Conservation (phyloP, 2,888 invertebrate genomes). For the Myopa tessellatipennis region DNA sequence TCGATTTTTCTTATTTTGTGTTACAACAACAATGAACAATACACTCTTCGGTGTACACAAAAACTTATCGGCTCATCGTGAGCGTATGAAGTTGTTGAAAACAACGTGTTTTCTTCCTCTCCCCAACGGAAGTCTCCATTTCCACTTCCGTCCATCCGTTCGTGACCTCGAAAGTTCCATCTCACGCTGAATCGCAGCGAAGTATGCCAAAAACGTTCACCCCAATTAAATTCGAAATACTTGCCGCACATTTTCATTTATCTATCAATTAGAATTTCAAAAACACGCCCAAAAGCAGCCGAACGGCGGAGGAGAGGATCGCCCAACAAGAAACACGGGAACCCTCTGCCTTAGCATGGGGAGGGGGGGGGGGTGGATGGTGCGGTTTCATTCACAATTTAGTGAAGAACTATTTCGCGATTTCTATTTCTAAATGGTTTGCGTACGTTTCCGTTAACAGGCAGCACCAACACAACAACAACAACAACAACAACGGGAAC, state of each 20-base stretch:
- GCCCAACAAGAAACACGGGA: background rate
- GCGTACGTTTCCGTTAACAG: conserved; percentile 46
- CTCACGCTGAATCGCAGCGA: conserved; percentile 26
- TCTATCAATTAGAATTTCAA: conserved; percentile 23
- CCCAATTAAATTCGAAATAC: conserved; percentile 40
- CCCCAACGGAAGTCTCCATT: conserved; percentile 40
- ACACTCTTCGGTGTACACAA: too few relatives aligned
- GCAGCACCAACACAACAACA: conserved; percentile 22
- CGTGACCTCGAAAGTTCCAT: conserved; percentile 44
- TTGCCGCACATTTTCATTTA: conserved; percentile 8
- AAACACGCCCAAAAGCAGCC: conserved; percentile 12
- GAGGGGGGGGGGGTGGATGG: background rate
- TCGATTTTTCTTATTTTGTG: too few relatives aligned
- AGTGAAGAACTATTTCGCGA: conserved; percentile 40
- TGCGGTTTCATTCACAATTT: conserved; percentile 43
- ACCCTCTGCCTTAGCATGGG: background rate
- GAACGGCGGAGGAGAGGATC: too few relatives aligned
- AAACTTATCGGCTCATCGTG: too few relatives aligned
- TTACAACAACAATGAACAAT: too few relatives aligned
- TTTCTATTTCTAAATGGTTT: conserved; percentile 47
- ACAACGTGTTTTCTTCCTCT: background rate
- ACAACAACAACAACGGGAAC: conserved; percentile 4
- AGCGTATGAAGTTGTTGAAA: too few relatives aligned
- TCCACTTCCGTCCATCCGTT: conserved; percentile 40
- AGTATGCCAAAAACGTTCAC: conserved; percentile 38